Percentiles rank a stretch among this genome's conserved stretches.
These are phyloP conservation scores for Diorhabda carinulata DNA, from an alignment of 1,140 invertebrate species.

Conservation along the genomic window DNA sequence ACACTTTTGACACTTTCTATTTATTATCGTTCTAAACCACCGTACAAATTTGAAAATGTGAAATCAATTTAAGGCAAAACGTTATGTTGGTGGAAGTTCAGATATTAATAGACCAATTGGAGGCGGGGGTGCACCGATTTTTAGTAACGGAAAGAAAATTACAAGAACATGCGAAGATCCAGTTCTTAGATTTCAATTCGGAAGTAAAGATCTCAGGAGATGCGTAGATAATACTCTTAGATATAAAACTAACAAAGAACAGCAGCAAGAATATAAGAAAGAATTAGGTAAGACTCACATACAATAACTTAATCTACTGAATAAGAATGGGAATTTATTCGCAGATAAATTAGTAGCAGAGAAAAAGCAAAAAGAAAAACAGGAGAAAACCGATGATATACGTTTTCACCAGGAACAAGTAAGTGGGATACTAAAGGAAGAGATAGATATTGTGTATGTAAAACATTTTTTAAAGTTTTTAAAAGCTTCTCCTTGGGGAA, in stretches of 20 bases:
- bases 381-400: slow-evolving; percentile 26
- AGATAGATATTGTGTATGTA: slow-evolving; percentile 17
- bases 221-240: slow-evolving; percentile 54
- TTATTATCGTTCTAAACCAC: too few relatives aligned
- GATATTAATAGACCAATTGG: slow-evolving; percentile 12
- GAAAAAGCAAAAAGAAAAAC: slow-evolving; percentile 33
- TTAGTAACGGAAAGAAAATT: slow-evolving; percentile 45
- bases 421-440: slow-evolving; percentile 19
- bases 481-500: slow-evolving; percentile 56
- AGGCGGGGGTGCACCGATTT: slow-evolving; percentile 44
- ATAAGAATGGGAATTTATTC: slow-evolving; percentile 10
- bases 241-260: slow-evolving; percentile 49
- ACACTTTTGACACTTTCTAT: too few relatives aligned
- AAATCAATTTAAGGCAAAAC: slow-evolving; percentile 33
- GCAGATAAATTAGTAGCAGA: slow-evolving; percentile 41
- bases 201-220: slow-evolving; percentile 48
- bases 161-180: slow-evolving; percentile 52
- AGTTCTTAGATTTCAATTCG: slow-evolving; percentile 49
- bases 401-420: slow-evolving; percentile 31
- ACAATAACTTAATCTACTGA: too few relatives aligned
- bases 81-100: slow-evolving; percentile 26
- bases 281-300: slow-evolving; percentile 48
- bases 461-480: slow-evolving; percentile 42
- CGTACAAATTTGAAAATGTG: too few relatives aligned
- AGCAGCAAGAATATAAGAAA: slow-evolving; percentile 51